Percentiles rank a stretch among this genome's conserved stretches.
Evolutionary conservation across 2,797 vertebrate species (phyloP).

Genomic region (Salarias fasciatus): DNA sequence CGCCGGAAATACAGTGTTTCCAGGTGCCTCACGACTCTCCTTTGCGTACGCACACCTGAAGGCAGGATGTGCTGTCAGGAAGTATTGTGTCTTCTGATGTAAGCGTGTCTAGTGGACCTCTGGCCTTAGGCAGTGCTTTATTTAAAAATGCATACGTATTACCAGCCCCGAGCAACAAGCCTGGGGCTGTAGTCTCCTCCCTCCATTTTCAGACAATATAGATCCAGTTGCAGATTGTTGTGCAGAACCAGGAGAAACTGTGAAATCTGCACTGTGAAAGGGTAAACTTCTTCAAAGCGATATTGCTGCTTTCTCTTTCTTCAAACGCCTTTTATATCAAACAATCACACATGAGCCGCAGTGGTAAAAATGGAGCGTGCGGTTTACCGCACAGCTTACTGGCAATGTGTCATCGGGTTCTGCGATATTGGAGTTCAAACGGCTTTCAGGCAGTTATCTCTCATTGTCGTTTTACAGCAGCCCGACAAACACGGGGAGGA

Average conservation of each 20-base stretch:
- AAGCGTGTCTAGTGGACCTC: slow-evolving; percentile 5
- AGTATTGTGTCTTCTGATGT: background rate
- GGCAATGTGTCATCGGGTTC: slow-evolving; percentile 10
- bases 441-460: slow-evolving; percentile 10
- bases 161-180: slow-evolving; percentile 30
- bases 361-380: background rate
- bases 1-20: background rate
- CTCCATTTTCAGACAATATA: too few species aligned
- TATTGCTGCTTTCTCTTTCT: background rate
- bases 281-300: background rate
- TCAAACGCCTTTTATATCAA: background rate
- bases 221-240: too few species aligned
- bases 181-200: slow-evolving; percentile 3
- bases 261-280: background rate
- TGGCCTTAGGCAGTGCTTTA: slow-evolving; percentile 25
- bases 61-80: slow-evolving; percentile 2
- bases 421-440: slow-evolving; percentile 18
- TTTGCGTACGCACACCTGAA: slow-evolving; percentile 4
- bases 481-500: slow-evolving; percentile 3
- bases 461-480: slow-evolving; percentile 13
- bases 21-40: background rate
- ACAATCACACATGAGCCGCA: background rate
- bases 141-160: slow-evolving; percentile 34
- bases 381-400: background rate
- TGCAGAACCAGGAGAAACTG: background rate